These are phyloP conservation scores for Lasioglossum figueresi DNA, from an alignment of 2,888 invertebrate species.

Conservation along the genomic window DNA sequence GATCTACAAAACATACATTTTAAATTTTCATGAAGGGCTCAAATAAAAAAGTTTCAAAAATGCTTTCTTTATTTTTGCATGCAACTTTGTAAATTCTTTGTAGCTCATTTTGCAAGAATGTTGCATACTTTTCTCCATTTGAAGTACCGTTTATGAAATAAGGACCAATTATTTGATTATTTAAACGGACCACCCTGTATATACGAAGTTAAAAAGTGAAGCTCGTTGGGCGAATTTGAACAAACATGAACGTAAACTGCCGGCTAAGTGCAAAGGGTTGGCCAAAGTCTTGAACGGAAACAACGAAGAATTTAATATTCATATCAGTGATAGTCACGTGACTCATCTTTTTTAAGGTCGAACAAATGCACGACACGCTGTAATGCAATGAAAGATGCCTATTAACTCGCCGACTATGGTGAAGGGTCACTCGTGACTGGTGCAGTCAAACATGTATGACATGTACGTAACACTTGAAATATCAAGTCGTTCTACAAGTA, in stretches of 20 bases:
- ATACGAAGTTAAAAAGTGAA: too few species aligned
- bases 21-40: too few species aligned
- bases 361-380: constrained; percentile 2
- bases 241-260: background rate
- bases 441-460: background rate
- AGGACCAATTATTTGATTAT: too few species aligned
- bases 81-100: too few species aligned
- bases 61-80: too few species aligned
- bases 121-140: too few species aligned
- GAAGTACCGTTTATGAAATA: too few species aligned
- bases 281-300: background rate
- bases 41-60: too few species aligned
- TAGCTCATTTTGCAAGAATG: too few species aligned
- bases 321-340: constrained; percentile 18
- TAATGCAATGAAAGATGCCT: constrained; percentile 12
- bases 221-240: too few species aligned
- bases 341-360: constrained; percentile 39
- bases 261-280: background rate
- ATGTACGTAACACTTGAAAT: background rate
- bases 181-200: too few species aligned
- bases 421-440: background rate
- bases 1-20: too few species aligned
- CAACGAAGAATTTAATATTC: background rate
- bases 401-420: constrained; percentile 1
- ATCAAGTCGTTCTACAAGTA: constrained; percentile 2